A percentile compares a stretch with the other conserved stretches of the same genome.
Evolutionary conservation across 2,797 vertebrate species (phyloP).

Genomic region (Salmo trutta): DNA sequence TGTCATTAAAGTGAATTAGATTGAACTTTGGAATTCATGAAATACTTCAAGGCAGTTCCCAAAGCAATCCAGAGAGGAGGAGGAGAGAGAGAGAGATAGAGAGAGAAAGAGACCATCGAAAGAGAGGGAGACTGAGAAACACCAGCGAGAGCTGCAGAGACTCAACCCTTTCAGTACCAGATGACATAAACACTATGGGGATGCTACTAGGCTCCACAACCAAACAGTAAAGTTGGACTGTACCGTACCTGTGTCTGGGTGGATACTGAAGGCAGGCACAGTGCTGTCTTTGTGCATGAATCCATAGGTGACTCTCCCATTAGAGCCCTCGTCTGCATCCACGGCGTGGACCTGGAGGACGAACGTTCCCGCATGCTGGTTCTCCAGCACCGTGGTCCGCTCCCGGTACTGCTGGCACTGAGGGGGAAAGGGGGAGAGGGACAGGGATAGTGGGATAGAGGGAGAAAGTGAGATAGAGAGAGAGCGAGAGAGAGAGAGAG

Average conservation of each 20-base stretch:
- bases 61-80: conserved; percentile 6
- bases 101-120: too few relatives aligned
- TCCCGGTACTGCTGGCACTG: conserved; percentile 87
- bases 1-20: conserved; percentile 50
- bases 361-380: conserved; percentile 83
- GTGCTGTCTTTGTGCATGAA: conserved; percentile 89
- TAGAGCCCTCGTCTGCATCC: conserved; percentile 87
- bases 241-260: conserved; percentile 85
- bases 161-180: background rate
- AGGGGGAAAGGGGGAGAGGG: background rate
- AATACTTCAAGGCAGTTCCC: conserved; percentile 24
- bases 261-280: conserved; percentile 84
- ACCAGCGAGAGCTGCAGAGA: background rate
- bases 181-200: background rate
- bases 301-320: conserved; percentile 86
- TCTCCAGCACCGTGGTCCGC: conserved; percentile 85
- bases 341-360: conserved; percentile 86
- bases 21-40: conserved; percentile 38
- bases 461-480: background rate
- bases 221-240: background rate
- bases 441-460: background rate
- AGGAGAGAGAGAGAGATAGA: background rate
- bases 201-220: background rate
- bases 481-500: background rate
- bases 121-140: background rate